Percentiles rank a stretch among this genome's conserved stretches.
Evolutionary conservation across 53 echinoderm and acorn worm genomes (phyloP).

Genomic region (Echinometra lucunter): DNA sequence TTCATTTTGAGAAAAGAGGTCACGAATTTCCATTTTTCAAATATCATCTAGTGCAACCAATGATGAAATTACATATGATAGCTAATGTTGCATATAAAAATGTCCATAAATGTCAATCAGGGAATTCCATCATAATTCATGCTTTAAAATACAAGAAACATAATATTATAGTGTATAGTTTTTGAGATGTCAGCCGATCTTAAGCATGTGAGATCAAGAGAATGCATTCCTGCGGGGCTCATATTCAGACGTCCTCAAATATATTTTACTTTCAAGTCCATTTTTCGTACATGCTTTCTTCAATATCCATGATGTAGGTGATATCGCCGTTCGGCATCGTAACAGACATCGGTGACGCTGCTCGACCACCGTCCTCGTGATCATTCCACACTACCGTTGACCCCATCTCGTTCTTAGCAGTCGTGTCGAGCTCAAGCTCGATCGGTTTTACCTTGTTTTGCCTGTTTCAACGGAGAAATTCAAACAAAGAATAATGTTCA

Average conservation of each 20-base stretch:
- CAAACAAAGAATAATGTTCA: no score
- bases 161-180: no score
- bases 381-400: conserved; percentile 24
- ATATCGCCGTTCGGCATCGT: conserved; percentile 14
- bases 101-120: no score
- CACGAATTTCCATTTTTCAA: no score
- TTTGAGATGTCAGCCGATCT: no score
- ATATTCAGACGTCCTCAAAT: neutral
- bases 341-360: neutral
- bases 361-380: neutral
- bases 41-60: no score
- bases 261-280: neutral
- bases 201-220: no score
- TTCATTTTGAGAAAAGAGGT: no score
- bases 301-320: conserved; percentile 11
- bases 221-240: neutral
- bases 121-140: no score
- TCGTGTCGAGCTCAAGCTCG: neutral
- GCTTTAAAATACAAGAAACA: no score
- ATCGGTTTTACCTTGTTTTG: neutral
- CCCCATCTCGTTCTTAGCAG: neutral
- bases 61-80: no score
- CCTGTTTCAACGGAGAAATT: neutral
- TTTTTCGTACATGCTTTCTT: conserved; percentile 40
- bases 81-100: no score